A percentile compares a stretch with the other conserved stretches of the same genome.
Conservation (phyloP, 1,140 invertebrate genomes). For the Drosophila nannoptera region DNA sequence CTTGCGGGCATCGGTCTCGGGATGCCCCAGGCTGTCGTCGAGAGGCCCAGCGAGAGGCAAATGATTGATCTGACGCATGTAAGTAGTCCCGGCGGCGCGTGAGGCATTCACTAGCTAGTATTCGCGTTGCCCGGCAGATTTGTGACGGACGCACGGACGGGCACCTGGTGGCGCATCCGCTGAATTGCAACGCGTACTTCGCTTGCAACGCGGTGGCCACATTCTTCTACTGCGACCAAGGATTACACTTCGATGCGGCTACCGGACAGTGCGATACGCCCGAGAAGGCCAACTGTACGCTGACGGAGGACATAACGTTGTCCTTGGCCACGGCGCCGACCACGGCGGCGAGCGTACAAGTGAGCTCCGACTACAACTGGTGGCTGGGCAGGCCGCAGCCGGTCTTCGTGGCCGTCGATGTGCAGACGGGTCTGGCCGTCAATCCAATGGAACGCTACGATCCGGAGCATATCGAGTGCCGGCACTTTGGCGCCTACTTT, state of each 20-base stretch:
- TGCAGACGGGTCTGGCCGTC: slow-evolving; percentile 48
- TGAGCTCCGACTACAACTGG: slow-evolving; percentile 20
- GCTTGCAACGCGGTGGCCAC: slow-evolving; percentile 44
- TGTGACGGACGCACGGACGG: slow-evolving; percentile 42
- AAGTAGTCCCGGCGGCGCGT: slow-evolving; percentile 14
- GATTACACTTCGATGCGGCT: slow-evolving; percentile 49
- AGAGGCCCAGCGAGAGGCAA: slow-evolving; percentile 18
- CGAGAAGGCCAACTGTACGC: slow-evolving; percentile 44
- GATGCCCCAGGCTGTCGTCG: slow-evolving; percentile 10
- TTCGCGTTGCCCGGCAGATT: slow-evolving; percentile 37
- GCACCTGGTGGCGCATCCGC: slow-evolving; percentile 53
- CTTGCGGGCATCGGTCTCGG: slow-evolving; percentile 50
- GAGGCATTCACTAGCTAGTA: background rate
- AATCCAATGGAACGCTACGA: slow-evolving; percentile 67
- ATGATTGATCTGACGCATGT: slow-evolving; percentile 54
- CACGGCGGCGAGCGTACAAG: background rate
- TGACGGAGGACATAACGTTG: background rate
- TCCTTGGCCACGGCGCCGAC: background rate
- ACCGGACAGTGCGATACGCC: slow-evolving; percentile 48
- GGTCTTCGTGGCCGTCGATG: slow-evolving; percentile 60
- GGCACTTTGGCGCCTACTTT: slow-evolving; percentile 73
- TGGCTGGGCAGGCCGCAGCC: slow-evolving; percentile 54
- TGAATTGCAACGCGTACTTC: slow-evolving; percentile 63
- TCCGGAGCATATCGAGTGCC: slow-evolving; percentile 59
- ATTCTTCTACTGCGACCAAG: slow-evolving; percentile 49